A percentile compares a stretch with the other conserved stretches of the same genome.
These are phyloP conservation scores for Nixonia krombeini DNA, from an alignment of 1,140 invertebrate genomes.

Conservation along the genomic window DNA sequence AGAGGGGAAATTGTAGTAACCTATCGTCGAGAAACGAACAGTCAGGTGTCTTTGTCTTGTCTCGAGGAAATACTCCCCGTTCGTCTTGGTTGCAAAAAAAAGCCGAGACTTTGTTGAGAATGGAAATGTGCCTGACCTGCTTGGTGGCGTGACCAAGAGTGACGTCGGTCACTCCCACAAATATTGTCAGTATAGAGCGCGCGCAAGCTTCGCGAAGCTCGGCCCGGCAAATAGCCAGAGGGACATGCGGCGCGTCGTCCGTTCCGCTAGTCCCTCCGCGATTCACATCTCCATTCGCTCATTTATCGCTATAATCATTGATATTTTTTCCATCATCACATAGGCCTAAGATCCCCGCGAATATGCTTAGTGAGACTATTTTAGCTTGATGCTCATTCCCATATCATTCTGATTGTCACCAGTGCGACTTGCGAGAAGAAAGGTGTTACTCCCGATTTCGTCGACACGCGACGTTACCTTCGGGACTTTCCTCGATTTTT, in stretches of 20 bases:
- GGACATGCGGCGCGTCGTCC: slow-evolving; percentile 29
- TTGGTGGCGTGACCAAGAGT: slow-evolving; percentile 72
- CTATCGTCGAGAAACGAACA: slow-evolving; percentile 19
- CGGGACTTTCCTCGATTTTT: not conserved
- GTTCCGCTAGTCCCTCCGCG: slow-evolving; percentile 45
- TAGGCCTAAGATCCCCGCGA: slow-evolving; percentile 23
- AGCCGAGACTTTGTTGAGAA: slow-evolving; percentile 13
- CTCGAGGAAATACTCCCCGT: no score
- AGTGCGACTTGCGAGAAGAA: not conserved
- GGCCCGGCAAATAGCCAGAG: slow-evolving; percentile 38
- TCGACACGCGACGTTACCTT: no score
- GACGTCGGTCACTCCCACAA: slow-evolving; percentile 70
- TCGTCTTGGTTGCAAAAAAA: slow-evolving; percentile 18
- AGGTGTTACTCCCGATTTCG: not conserved
- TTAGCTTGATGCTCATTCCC: no score
- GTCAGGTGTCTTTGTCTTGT: slow-evolving; percentile 37
- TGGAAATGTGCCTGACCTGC: slow-evolving; percentile 56
- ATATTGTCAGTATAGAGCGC: slow-evolving; percentile 57
- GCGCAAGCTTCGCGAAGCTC: slow-evolving; percentile 21
- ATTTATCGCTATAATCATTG: no score
- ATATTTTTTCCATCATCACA: no score
- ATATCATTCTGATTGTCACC: no score
- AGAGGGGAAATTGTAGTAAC: slow-evolving; percentile 50
- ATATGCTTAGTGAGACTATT: not conserved
- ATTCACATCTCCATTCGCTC: slow-evolving; percentile 23